Evolutionary conservation across 2,797 vertebrate species (phyloP).

Genomic region (Tamandua tetradactyla): DNA sequence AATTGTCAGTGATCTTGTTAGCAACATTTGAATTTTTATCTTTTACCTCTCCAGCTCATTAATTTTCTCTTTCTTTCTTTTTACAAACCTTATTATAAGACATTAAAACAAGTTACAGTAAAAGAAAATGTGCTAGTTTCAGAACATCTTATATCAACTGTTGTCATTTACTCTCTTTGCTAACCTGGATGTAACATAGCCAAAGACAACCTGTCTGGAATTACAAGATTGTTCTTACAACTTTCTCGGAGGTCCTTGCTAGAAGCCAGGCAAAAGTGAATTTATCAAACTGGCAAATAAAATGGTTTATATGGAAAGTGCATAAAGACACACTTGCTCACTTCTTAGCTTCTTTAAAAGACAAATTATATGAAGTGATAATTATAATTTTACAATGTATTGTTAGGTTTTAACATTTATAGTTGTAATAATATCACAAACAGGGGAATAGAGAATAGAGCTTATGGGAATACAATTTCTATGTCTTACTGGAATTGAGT

Average conservation of each 20-base stretch:
- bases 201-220: neutral
- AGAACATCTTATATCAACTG: neutral
- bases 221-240: neutral
- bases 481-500: neutral
- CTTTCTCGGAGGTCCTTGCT: neutral
- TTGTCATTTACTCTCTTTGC: neutral
- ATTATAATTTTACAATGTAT: neutral
- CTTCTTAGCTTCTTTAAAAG: neutral
- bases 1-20: neutral
- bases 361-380: neutral
- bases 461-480: neutral
- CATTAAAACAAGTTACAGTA: neutral
- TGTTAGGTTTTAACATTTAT: neutral
- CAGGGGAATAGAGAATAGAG: neutral
- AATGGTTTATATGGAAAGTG: neutral
- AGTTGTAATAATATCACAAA: neutral
- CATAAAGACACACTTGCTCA: neutral
- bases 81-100: neutral
- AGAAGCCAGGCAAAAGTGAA: neutral
- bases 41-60: neutral
- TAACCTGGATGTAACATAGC: neutral
- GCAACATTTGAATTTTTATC: neutral
- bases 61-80: slow-evolving; percentile 24
- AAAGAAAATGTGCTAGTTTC: neutral
- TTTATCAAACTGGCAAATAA: neutral